Evolutionary conservation across 2,797 vertebrate species (phyloP), one percentile per base, ranked within the genome.

Genomic region (Etheostoma nigrum): DNA sequence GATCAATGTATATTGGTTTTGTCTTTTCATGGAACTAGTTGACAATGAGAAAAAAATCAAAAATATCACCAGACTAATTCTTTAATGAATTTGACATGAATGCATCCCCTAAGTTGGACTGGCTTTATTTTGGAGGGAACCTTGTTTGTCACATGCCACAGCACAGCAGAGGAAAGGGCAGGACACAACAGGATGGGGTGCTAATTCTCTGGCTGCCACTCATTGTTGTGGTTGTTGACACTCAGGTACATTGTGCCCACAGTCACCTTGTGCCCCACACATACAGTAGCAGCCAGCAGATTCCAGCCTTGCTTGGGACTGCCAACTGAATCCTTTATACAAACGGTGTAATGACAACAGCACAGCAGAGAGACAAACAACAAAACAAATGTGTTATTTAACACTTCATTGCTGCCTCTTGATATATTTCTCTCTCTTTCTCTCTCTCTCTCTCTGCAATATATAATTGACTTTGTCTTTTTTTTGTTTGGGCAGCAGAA

Each of bases 211-310:
- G 81, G 75, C 83, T 84, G 76, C 75, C 74, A 75, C 83, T 71
- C 52, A 82, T 92, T 92, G 89, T 90, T 83, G 66, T 79, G 53
- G 67, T 74, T 90, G 82, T 84, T 77, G 86, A 88, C 84, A 60
- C 70, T 67, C 78, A 54, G 81, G 64, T 85, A 76, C 78, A 83
- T 84, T 85, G 67, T 86, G 64, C 72, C 52, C 62, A 23, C 73
- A 60, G 82, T 86, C 86, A 89, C 86, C 87, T 82, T 82, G 77
- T 51, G 16, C 54, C 70, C 55, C 79, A 45, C 75, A 68, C 54
- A 21, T 69, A 71, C 70, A 85, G 82, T 69, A 85, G 71, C 72
- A 78, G 69, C 89, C 81, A 90, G 91, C 89, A 92, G 88, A 78
- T 93, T 92, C 91, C 79, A 86, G 82, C 58, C 67, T 54, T 67